These are phyloP conservation scores for Glossophaga mutica DNA, from an alignment of 2,797 vertebrate genomes.

Conservation along the genomic window DNA sequence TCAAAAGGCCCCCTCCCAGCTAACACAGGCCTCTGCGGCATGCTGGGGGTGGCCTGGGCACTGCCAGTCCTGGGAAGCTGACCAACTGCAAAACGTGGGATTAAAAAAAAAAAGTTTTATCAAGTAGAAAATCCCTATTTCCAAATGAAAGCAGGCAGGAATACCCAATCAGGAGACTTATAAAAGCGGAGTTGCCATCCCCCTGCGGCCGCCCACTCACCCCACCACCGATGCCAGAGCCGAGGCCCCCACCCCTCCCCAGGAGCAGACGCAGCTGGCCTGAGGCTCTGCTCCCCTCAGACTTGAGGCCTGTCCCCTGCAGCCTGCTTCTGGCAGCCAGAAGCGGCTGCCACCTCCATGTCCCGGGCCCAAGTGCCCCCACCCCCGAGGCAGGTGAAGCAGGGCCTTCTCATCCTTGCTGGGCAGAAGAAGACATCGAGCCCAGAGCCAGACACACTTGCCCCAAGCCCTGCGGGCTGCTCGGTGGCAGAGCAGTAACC, in stretches of 20 bases:
- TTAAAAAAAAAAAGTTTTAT: neutral
- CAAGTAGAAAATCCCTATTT: neutral
- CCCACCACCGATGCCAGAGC: neutral
- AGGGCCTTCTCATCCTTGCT: neutral
- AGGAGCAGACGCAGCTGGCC: neutral
- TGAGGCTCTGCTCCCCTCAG: neutral
- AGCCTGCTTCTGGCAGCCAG: neutral
- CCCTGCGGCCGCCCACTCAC: too few relatives aligned
- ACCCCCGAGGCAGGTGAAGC: rapidly evolving
- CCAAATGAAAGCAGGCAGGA: neutral
- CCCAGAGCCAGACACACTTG: neutral
- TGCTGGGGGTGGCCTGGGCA: too few relatives aligned
- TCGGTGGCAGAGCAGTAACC: too few relatives aligned
- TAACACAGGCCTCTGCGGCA: neutral
- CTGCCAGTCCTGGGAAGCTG: neutral
- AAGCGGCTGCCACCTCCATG: neutral
- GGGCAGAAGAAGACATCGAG: neutral
- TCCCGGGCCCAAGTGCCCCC: neutral
- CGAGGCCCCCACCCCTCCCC: neutral
- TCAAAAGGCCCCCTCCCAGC: neutral
- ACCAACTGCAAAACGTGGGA: neutral
- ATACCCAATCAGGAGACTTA: neutral
- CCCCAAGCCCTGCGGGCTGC: neutral
- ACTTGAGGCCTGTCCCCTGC: neutral
- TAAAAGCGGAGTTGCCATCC: neutral